Conservation (phyloP, 2,888 invertebrate genomes). For the Philereme vetulata region DNA sequence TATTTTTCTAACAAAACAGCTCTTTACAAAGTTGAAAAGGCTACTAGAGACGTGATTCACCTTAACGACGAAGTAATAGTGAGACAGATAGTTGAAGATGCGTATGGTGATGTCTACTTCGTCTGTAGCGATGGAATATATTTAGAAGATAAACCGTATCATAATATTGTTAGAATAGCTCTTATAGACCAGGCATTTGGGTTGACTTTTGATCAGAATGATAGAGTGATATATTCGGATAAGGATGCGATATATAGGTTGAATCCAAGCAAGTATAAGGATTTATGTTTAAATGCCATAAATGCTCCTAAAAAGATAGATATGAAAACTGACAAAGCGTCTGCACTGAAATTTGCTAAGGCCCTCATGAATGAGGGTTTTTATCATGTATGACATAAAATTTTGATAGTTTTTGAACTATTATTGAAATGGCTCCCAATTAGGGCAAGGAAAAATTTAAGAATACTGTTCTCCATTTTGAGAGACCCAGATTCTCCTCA, state of each 20-base stretch:
- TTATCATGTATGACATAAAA: too few relatives aligned
- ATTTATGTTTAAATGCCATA: not conserved
- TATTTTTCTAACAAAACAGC: slow-evolving; percentile 72
- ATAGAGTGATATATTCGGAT: slow-evolving; percentile 65
- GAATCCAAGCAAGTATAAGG: slow-evolving; percentile 49
- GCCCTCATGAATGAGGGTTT: too few relatives aligned
- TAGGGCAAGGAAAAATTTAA: too few relatives aligned
- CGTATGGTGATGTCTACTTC: slow-evolving; percentile 66
- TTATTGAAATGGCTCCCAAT: too few relatives aligned
- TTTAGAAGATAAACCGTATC: slow-evolving; percentile 63
- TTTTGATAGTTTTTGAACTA: too few relatives aligned
- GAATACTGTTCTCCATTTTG: too few relatives aligned
- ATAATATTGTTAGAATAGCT: slow-evolving; percentile 56
- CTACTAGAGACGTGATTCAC: slow-evolving; percentile 43
- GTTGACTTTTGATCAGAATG: slow-evolving; percentile 66
- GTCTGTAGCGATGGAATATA: slow-evolving; percentile 63
- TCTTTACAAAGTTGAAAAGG: slow-evolving; percentile 63
- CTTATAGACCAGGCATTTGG: slow-evolving; percentile 61
- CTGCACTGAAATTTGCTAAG: slow-evolving; percentile 9
- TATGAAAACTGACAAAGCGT: too few relatives aligned
- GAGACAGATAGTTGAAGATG: slow-evolving; percentile 66
- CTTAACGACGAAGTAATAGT: slow-evolving; percentile 58
- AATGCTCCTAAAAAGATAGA: not conserved
- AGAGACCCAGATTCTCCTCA: too few relatives aligned
- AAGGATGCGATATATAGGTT: slow-evolving; percentile 58